Evolutionary conservation across 2,797 vertebrate species (phyloP), one percentile per base, ranked within the genome.

Genomic region (Rhinella marina): DNA sequence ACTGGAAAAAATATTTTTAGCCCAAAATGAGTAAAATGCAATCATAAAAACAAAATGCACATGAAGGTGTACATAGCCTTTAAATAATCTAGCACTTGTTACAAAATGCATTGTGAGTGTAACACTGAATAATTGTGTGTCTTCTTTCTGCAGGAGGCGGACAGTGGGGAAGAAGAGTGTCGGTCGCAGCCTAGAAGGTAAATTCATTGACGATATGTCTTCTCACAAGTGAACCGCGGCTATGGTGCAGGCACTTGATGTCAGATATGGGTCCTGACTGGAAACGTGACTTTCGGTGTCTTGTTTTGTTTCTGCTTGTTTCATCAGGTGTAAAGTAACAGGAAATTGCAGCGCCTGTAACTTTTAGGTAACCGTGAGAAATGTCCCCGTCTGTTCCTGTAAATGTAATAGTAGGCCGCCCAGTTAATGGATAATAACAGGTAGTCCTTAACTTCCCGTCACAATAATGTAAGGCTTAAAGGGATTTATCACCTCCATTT

Each of bases 131-230:
- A 76, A 85, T 76, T 10, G 23, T 77, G 3, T 64, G 2, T 85
- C 23, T 25, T 76, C 48, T 50, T 62, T 59, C 77, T 78, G 32
- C 90, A 99, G 98, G 98, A 99, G 92, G 97, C 96, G 56, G 97
- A 97, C 92, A 99, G 98, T 25, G 96, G 96, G 90, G 98, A 99
- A 82, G 98, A 99, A 88, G 98, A 98, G 91, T 96, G 96, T 82
- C 96, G 96, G 86, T 98, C 96, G 88, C 97, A 98, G 91, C 96
- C 96, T 90, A 95, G 97, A 92, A 99, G 98, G 98, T 99, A 95
- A 93, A 95, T 41, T 41, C 41, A 5, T 41, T 41, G 41, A 41
- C 5, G 3, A 41, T 41, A 6, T 41, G 41, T 5, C 41, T 41
- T 41, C 41, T 41, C 41, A 41, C 41, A 41, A 41, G 41, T 41